Evolutionary conservation across 2,113 vertebrate species (phyloP).

Genomic region (Tympanuchus pallidicinctus): DNA sequence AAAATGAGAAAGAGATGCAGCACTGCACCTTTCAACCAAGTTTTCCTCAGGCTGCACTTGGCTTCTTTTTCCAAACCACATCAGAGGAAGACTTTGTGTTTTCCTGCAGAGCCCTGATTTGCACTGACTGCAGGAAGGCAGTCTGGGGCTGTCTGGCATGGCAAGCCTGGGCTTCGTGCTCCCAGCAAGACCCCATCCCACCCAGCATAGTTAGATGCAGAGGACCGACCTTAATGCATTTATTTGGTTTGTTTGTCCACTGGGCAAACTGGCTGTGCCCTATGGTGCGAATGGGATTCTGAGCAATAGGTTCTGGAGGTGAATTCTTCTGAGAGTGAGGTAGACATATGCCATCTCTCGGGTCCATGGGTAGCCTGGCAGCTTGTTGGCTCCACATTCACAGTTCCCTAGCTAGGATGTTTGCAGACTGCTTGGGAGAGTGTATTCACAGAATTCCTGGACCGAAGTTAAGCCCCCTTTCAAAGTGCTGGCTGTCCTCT

Average conservation of each 20-base stretch:
- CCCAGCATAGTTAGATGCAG: not conserved
- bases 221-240: accelerated
- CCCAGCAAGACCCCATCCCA: not conserved
- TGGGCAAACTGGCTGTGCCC: not conserved
- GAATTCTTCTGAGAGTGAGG: not conserved
- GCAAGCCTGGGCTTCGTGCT: not conserved
- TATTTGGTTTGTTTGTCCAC: not conserved
- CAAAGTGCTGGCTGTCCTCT: not conserved
- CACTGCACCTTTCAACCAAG: slow-evolving; percentile 55
- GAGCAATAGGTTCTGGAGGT: not conserved
- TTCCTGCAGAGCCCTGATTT: slow-evolving; percentile 47
- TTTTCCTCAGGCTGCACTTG: slow-evolving; percentile 47
- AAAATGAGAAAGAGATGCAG: slow-evolving; percentile 40
- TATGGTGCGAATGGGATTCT: not conserved
- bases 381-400: not conserved
- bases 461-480: not conserved
- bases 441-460: not conserved
- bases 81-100: slow-evolving; percentile 56
- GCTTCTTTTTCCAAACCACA: slow-evolving; percentile 58
- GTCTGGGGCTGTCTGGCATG: not conserved
- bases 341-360: not conserved
- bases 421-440: not conserved
- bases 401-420: not conserved
- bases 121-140: not conserved
- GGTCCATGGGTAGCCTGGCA: not conserved